Percentiles rank a stretch among this genome's conserved stretches.
Conservation (phyloP, 2,113 vertebrate genomes). For the Spea multiplicata region DNA sequence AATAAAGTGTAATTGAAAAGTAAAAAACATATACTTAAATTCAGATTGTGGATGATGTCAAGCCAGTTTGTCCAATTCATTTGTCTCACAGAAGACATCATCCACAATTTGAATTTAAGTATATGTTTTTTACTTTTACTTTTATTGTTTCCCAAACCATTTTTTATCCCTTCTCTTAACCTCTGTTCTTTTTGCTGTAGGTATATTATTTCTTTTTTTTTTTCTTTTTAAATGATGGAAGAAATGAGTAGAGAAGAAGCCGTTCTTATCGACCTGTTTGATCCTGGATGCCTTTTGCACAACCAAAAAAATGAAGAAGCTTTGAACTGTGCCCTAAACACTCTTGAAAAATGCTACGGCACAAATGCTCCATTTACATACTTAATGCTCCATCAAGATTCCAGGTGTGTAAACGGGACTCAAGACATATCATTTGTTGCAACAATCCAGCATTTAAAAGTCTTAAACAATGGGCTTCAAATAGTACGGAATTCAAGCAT, state of each 20-base stretch:
- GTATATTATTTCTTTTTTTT: not conserved
- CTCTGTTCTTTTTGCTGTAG: too few species aligned
- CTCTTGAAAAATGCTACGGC: constrained; percentile 42
- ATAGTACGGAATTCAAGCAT: constrained; percentile 59
- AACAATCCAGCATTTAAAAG: constrained; percentile 45
- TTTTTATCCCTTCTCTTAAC: too few species aligned
- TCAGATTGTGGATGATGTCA: too few species aligned
- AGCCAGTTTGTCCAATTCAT: too few species aligned
- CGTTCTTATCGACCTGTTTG: constrained; percentile 66
- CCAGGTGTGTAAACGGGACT: constrained; percentile 8
- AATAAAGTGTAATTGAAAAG: too few species aligned
- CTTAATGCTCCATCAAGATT: constrained; percentile 56
- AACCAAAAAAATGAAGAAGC: constrained; percentile 45
- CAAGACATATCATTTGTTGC: constrained; percentile 42
- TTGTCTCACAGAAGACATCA: too few species aligned
- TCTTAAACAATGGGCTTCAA: constrained; percentile 56
- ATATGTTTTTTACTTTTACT: too few species aligned
- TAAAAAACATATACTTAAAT: too few species aligned
- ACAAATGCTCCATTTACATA: constrained; percentile 54
- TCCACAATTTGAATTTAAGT: too few species aligned
- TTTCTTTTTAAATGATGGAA: constrained; percentile 28
- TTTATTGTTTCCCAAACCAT: too few species aligned
- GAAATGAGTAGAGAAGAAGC: constrained; percentile 60
- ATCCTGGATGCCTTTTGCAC: constrained; percentile 46
- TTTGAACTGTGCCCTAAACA: not conserved